phyloP scores from a whole-genome alignment of 2,888 invertebrate species.

The Sepiola atlantica region DNA sequence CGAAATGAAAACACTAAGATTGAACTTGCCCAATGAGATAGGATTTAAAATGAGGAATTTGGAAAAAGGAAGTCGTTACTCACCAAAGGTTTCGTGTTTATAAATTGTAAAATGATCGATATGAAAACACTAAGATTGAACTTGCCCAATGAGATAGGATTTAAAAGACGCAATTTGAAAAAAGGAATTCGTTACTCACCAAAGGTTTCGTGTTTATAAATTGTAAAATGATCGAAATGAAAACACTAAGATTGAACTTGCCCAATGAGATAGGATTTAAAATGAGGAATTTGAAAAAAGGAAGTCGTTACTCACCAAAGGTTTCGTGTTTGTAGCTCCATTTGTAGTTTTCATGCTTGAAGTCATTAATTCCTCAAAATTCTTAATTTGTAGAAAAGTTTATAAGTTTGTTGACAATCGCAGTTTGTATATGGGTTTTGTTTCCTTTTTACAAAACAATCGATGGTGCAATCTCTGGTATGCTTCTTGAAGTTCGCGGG shows the following conservation, averaged over 20 bases:
- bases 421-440: background rate
- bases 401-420: background rate
- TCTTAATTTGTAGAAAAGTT: background rate
- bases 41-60: background rate
- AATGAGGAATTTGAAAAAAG: background rate
- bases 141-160: too few species aligned
- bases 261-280: background rate
- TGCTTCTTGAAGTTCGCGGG: too few species aligned
- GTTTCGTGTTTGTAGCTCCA: conserved; percentile 23
- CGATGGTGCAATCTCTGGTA: too few species aligned
- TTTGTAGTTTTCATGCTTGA: conserved; percentile 1
- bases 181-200: too few species aligned
- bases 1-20: too few species aligned
- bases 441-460: too few species aligned
- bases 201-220: too few species aligned
- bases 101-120: too few species aligned
- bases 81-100: conserved; percentile 12
- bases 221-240: too few species aligned
- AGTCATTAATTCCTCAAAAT: conserved; percentile 36
- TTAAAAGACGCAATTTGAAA: too few species aligned
- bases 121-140: too few species aligned
- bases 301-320: background rate
- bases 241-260: too few species aligned
- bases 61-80: background rate
- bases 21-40: background rate